A percentile compares a stretch with the other conserved stretches of the same genome.
Conservation (phyloP, 2,113 vertebrate genomes). For the Eidolon helvum region DNA sequence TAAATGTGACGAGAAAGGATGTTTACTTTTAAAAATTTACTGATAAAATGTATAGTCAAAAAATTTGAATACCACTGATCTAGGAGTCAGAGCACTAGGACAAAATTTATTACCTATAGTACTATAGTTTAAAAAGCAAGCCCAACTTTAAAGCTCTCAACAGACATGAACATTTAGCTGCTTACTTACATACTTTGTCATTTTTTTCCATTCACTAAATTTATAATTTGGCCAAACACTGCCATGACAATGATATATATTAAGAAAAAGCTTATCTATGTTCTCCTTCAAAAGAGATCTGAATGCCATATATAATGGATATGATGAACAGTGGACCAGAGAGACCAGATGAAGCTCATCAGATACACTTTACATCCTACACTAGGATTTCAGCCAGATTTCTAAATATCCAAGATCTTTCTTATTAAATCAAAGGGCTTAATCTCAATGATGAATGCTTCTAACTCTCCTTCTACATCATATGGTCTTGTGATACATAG, state of each 20-base stretch:
- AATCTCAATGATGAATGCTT: constrained; percentile 30
- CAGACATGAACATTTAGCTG: background rate
- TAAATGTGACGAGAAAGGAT: background rate
- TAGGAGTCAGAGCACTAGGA: background rate
- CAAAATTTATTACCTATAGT: background rate
- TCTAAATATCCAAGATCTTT: constrained; percentile 51
- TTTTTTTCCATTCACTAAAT: background rate
- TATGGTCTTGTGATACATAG: background rate
- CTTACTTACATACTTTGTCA: background rate
- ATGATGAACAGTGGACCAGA: background rate
- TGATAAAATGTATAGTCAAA: background rate
- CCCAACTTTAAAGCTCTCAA: background rate
- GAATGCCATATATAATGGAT: constrained; percentile 4
- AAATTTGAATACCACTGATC: background rate
- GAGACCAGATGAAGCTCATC: constrained; percentile 33
- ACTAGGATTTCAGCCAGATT: background rate
- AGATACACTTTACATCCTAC: constrained; percentile 46
- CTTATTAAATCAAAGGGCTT: constrained; percentile 37
- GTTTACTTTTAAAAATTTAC: background rate
- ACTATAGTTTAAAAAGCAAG: background rate
- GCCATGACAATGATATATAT: constrained; percentile 41
- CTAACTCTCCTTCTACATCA: background rate
- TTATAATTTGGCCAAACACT: background rate
- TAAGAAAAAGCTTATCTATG: background rate
- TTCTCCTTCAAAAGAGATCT: constrained; percentile 12